Conservation (phyloP, 2,888 invertebrate genomes). For the Pherbina coryleti region DNA sequence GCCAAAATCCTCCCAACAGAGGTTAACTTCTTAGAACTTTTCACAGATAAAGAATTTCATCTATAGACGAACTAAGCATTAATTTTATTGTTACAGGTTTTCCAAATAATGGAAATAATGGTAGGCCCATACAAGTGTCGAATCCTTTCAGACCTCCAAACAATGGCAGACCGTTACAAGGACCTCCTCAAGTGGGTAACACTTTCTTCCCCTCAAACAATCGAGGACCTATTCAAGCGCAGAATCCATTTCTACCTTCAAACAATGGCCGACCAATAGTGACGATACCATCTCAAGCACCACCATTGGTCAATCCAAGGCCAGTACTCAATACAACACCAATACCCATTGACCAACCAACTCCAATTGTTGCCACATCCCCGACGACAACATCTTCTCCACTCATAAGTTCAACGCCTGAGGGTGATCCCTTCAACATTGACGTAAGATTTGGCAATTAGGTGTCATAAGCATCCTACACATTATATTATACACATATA, state of each 20-base stretch:
- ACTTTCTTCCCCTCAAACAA: too few species aligned
- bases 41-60: too few species aligned
- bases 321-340: neutral
- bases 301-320: neutral
- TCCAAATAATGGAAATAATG: neutral
- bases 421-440: constrained; percentile 53
- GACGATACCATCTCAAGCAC: neutral
- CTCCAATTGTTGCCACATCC: neutral
- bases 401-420: constrained; percentile 38
- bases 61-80: neutral
- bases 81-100: neutral
- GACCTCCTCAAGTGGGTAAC: too few species aligned
- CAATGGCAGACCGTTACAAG: too few species aligned
- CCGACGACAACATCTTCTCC: constrained; percentile 29
- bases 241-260: neutral
- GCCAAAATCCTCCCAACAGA: neutral
- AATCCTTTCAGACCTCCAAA: too few species aligned
- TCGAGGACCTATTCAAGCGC: neutral
- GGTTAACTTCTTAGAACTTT: neutral
- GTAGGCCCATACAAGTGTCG: neutral
- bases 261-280: neutral
- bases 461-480: too few species aligned
- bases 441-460: constrained; percentile 57
- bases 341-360: neutral
- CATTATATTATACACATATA: too few species aligned